These are phyloP conservation scores for Metalampra italica DNA, from an alignment of 2,888 invertebrate genomes.

Conservation along the genomic window DNA sequence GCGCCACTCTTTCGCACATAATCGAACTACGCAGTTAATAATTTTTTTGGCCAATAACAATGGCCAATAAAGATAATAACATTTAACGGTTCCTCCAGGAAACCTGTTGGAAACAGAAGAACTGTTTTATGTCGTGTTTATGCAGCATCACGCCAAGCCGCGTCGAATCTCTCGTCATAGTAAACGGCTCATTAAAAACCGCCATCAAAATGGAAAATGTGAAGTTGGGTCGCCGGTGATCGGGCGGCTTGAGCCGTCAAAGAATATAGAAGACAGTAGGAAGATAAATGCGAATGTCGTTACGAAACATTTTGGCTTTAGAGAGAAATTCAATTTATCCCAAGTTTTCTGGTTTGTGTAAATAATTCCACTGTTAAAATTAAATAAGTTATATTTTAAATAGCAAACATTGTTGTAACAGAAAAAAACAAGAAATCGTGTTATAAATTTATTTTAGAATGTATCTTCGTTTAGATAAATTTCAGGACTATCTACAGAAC, in stretches of 20 bases:
- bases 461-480: too few species aligned
- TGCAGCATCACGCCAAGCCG: constrained; percentile 28
- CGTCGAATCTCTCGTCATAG: constrained; percentile 46
- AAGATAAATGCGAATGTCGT: neutral
- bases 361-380: too few species aligned
- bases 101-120: constrained; percentile 4
- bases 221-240: constrained; percentile 29
- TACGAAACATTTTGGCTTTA: too few species aligned
- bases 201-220: constrained; percentile 51
- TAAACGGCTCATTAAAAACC: constrained; percentile 64
- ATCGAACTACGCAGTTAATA: neutral
- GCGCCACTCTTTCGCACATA: neutral
- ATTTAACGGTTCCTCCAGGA: constrained; percentile 2
- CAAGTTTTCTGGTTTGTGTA: too few species aligned
- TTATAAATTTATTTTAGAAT: too few species aligned
- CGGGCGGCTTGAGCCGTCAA: constrained; percentile 22
- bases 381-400: too few species aligned
- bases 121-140: constrained; percentile 42
- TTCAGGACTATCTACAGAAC: too few species aligned
- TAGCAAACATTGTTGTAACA: too few species aligned
- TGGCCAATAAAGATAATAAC: constrained; percentile 5
- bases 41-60: neutral
- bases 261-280: constrained; percentile 17
- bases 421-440: too few species aligned
- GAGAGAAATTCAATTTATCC: too few species aligned